Percentiles rank a stretch among this genome's conserved stretches.
Conservation (phyloP, 2,888 invertebrate genomes). For the Latrodectus elegans region DNA sequence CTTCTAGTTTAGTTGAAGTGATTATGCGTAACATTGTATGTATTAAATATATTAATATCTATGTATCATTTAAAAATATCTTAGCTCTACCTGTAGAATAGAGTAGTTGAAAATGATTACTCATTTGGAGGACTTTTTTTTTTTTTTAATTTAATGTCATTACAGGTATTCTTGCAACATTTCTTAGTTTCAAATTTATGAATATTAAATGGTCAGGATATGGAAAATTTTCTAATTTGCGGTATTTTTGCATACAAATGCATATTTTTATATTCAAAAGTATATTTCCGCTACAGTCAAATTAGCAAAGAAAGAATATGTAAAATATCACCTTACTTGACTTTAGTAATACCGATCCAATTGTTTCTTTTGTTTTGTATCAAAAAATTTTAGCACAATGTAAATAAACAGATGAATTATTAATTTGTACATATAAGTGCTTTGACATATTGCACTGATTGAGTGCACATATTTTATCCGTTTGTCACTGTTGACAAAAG, state of each 20-base stretch:
- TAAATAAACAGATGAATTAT: slow-evolving; percentile 65
- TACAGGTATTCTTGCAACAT: neutral
- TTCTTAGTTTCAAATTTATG: neutral
- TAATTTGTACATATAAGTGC: slow-evolving; percentile 63
- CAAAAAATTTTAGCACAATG: slow-evolving; percentile 64
- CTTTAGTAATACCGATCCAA: slow-evolving; percentile 38
- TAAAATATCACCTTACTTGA: slow-evolving; percentile 25
- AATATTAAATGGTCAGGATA: neutral
- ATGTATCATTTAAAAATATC: slow-evolving; percentile 10
- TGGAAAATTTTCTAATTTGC: slow-evolving; percentile 21
- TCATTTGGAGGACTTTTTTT: neutral
- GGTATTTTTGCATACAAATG: slow-evolving; percentile 45
- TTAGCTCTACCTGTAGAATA: slow-evolving; percentile 1
- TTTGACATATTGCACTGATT: slow-evolving; percentile 29
- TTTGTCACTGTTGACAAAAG: slow-evolving; percentile 55
- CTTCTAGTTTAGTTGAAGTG: too few relatives aligned
- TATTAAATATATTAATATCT: neutral
- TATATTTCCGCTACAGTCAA: slow-evolving; percentile 14
- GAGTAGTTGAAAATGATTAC: neutral
- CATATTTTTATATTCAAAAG: slow-evolving; percentile 46
- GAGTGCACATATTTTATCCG: slow-evolving; percentile 59
- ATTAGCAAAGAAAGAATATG: slow-evolving; percentile 10
- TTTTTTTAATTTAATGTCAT: neutral
- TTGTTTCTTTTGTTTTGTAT: slow-evolving; percentile 34
- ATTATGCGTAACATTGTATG: too few relatives aligned